A percentile compares a stretch with the other conserved stretches of the same genome.
Conservation (phyloP, 1,140 invertebrate genomes). For the Nymphalis io region DNA sequence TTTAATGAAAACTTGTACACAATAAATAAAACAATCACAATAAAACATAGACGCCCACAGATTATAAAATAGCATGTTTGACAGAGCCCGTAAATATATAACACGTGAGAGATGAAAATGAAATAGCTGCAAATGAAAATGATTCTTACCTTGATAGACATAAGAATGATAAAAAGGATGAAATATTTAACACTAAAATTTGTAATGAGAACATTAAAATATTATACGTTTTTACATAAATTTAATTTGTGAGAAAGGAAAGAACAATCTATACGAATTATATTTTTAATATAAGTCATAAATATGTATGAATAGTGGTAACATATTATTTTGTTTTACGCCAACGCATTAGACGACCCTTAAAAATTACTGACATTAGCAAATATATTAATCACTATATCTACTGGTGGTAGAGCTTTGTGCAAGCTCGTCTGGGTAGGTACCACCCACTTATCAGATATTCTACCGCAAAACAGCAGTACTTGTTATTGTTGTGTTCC, state of each 20-base stretch:
- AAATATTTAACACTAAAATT: neutral
- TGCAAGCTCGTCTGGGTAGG: too few species aligned
- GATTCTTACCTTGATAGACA: neutral
- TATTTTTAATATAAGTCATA: conserved; percentile 6
- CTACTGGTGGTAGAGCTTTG: too few species aligned
- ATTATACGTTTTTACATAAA: neutral
- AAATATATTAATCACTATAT: too few species aligned
- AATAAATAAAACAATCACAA: conserved; percentile 24
- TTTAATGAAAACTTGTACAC: conserved; percentile 24
- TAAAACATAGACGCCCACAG: conserved; percentile 21
- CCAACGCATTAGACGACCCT: neutral
- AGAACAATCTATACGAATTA: conserved; percentile 4
- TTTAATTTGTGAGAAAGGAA: neutral
- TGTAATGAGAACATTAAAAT: conserved; percentile 10
- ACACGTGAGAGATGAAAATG: neutral
- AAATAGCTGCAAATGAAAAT: neutral
- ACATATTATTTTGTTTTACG: conserved; percentile 1
- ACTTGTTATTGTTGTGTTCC: too few species aligned
- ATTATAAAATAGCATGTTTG: conserved; percentile 12
- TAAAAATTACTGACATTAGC: neutral
- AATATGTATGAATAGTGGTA: neutral
- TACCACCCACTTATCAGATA: too few species aligned
- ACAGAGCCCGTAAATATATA: conserved; percentile 6
- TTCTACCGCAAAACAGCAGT: too few species aligned
- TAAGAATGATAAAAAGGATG: neutral